phyloP scores from a whole-genome alignment of 1,140 invertebrate genomes.

The Lepidurus couesii region DNA sequence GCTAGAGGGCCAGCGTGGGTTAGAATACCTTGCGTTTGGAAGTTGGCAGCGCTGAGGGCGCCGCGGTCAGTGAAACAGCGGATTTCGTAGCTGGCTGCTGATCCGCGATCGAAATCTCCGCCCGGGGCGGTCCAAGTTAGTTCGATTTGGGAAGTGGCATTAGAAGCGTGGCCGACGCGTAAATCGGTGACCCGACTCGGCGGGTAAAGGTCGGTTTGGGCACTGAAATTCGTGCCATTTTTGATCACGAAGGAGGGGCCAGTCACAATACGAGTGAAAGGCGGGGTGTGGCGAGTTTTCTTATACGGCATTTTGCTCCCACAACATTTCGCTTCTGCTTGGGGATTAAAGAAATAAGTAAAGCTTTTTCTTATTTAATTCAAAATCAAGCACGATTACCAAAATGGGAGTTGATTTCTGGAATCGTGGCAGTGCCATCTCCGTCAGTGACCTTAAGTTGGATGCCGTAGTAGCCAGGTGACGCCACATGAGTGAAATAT shows the following conservation, averaged over 20 bases:
- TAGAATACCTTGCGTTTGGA: slow-evolving; percentile 40
- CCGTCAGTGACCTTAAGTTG: slow-evolving; percentile 39
- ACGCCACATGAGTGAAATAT: slow-evolving; percentile 41
- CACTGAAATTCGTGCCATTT: slow-evolving; percentile 35
- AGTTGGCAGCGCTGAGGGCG: slow-evolving; percentile 40
- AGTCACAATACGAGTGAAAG: slow-evolving; percentile 39
- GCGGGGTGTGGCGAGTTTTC: slow-evolving; percentile 38
- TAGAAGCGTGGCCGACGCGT: slow-evolving; percentile 37
- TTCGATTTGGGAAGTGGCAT: slow-evolving; percentile 40
- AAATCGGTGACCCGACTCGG: slow-evolving; percentile 40
- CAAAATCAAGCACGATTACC: background rate
- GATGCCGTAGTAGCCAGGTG: slow-evolving; percentile 40
- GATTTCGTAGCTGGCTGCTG: slow-evolving; percentile 41
- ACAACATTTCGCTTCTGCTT: slow-evolving; percentile 38
- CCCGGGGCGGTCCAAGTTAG: slow-evolving; percentile 44
- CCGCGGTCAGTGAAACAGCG: slow-evolving; percentile 41
- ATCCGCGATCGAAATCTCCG: slow-evolving; percentile 42
- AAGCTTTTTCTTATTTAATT: slow-evolving; percentile 1
- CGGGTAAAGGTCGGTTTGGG: slow-evolving; percentile 40
- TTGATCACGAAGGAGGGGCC: slow-evolving; percentile 38
- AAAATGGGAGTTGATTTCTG: slow-evolving; percentile 33
- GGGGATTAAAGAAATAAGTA: slow-evolving; percentile 4
- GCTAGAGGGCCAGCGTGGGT: slow-evolving; percentile 40
- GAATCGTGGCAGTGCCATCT: slow-evolving; percentile 39
- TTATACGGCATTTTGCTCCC: slow-evolving; percentile 40